Evolutionary conservation across 2,797 vertebrate species (phyloP).

Genomic region (Phataginus tetradactyla): DNA sequence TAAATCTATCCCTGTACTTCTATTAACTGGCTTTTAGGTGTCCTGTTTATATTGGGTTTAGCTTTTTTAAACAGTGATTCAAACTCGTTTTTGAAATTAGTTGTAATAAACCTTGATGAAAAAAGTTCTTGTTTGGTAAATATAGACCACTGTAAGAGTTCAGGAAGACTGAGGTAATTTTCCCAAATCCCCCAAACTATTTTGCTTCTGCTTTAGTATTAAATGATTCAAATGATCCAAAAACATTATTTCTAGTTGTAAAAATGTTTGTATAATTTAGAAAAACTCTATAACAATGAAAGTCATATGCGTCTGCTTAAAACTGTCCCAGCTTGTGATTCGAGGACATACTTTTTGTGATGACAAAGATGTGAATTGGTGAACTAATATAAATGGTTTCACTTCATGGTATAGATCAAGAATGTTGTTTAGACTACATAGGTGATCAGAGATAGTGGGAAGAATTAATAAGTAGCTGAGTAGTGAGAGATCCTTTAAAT

Average conservation of each 20-base stretch:
- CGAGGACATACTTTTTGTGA: slow-evolving; percentile 5
- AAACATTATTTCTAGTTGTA: not conserved
- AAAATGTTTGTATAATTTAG: slow-evolving; percentile 29
- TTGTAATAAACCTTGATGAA: not conserved
- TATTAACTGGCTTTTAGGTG: not conserved
- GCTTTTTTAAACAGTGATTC: not conserved
- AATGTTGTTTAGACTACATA: not conserved
- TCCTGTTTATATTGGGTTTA: not conserved
- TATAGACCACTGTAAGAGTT: not conserved
- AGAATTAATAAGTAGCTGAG: not conserved
- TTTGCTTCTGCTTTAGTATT: slow-evolving; percentile 23
- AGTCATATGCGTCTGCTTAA: not conserved
- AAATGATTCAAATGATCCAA: not conserved
- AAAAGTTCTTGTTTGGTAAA: not conserved
- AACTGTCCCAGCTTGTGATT: not conserved
- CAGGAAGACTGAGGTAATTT: not conserved
- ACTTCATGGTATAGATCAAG: not conserved
- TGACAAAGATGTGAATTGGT: not conserved
- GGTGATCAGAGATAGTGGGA: not conserved
- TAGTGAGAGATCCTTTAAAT: not conserved
- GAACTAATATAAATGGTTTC: not conserved
- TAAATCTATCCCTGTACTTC: not conserved
- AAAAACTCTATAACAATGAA: not conserved
- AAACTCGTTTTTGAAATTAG: slow-evolving; percentile 30
- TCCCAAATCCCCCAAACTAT: not conserved